A percentile compares a stretch with the other conserved stretches of the same genome.
Evolutionary conservation across 1,140 invertebrate species (phyloP).

Genomic region (Ectropis grisescens): DNA sequence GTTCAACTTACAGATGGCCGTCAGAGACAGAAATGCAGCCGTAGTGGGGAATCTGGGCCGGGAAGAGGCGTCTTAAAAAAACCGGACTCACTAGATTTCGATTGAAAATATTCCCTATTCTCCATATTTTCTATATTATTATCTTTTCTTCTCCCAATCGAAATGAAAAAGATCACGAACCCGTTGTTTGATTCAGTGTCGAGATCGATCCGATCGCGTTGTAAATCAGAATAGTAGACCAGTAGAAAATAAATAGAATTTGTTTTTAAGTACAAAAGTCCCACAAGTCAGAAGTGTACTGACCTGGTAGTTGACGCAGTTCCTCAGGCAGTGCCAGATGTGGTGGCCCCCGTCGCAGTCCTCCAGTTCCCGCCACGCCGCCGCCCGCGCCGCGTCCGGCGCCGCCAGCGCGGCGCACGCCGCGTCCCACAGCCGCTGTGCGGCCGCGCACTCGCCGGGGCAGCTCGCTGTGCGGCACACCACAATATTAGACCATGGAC

Average conservation of each 20-base stretch:
- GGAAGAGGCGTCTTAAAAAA: too few species aligned
- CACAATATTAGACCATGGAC: neutral
- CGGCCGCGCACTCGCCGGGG: slow-evolving; percentile 43
- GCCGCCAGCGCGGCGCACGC: slow-evolving; percentile 37
- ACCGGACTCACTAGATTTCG: neutral
- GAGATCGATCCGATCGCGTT: too few species aligned
- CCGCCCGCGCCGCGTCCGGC: slow-evolving; percentile 31
- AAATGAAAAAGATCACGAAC: too few species aligned
- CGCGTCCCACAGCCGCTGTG: slow-evolving; percentile 45
- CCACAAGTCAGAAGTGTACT: too few species aligned
- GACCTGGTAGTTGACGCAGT: slow-evolving; percentile 54
- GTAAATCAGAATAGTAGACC: neutral
- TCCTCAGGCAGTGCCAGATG: slow-evolving; percentile 47
- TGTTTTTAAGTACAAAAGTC: too few species aligned
- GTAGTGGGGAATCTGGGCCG: too few species aligned
- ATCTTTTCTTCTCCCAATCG: neutral
- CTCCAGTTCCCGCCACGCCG: slow-evolving; percentile 39
- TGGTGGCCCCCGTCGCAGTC: slow-evolving; percentile 34
- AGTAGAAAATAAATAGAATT: neutral
- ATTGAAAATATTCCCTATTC: neutral
- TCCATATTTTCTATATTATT: neutral
- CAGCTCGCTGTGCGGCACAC: slow-evolving; percentile 17
- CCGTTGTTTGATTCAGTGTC: neutral
- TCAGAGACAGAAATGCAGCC: too few species aligned
- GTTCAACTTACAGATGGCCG: too few species aligned